Evolutionary conservation across 2,113 vertebrate genomes (phyloP).

Genomic region (Callionymus lyra): DNA sequence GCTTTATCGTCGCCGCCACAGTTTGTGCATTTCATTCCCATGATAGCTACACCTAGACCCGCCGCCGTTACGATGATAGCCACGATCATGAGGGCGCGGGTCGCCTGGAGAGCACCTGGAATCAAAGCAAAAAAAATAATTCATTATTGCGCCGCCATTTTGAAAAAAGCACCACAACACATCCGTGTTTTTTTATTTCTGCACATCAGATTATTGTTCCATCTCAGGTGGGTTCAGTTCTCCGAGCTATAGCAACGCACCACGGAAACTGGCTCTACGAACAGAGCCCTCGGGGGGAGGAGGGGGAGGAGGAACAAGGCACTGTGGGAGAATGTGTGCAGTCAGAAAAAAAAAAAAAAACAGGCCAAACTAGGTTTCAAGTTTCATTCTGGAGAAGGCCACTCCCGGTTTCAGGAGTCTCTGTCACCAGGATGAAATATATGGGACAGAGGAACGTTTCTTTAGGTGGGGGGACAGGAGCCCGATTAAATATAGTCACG

Average conservation of each 20-base stretch:
- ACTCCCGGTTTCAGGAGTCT: slow-evolving; percentile 28
- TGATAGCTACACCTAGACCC: slow-evolving; percentile 66
- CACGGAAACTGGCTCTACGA: slow-evolving; percentile 54
- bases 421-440: too few species aligned
- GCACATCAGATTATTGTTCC: slow-evolving; percentile 3
- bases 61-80: slow-evolving; percentile 62
- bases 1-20: slow-evolving; percentile 78
- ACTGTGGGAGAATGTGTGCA: slow-evolving; percentile 8
- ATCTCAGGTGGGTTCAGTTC: slow-evolving; percentile 16
- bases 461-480: not conserved
- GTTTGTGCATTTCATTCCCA: slow-evolving; percentile 88
- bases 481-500: not conserved
- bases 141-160: not conserved
- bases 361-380: slow-evolving; percentile 61
- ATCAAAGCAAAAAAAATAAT: not conserved
- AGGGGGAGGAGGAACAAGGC: slow-evolving; percentile 1
- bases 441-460: slow-evolving; percentile 21
- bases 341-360: slow-evolving; percentile 45
- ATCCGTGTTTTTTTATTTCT: not conserved
- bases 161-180: not conserved
- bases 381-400: slow-evolving; percentile 32
- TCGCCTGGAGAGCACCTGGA: slow-evolving; percentile 75
- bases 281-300: not conserved
- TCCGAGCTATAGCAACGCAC: slow-evolving; percentile 30
- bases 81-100: slow-evolving; percentile 81